Base-by-base conservation (phyloP, 2,888 invertebrate genomes). In the Uloborus plumipes region DNA sequence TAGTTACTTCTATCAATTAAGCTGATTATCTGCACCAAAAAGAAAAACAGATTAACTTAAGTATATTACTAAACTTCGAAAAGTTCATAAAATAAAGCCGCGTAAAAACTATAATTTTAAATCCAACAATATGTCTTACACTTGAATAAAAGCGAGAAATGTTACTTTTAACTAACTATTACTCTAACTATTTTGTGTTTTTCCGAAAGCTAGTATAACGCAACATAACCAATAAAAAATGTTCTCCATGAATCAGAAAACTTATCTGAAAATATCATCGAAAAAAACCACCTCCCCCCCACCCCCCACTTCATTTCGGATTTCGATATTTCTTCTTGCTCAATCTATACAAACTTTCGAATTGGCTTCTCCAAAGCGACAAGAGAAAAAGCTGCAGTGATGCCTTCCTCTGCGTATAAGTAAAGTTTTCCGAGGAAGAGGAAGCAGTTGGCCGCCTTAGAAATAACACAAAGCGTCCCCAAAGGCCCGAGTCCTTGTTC, bases 281-380 rank as follows among this genome's bases (percentile, higher is more conserved):
- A 20, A 55, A 55, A 55, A 55, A 55, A 15, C 0, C 16, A 9
- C 18, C 55, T 7, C 55, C 0, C 16, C 20, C 18, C 55, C n/a
- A 6, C 55, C 0, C 16, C 20, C 18, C 55, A 6, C n/a, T 55
- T 55, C 55, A 55, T 55, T 55, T 55, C 55, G 55, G 55, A 18
- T 55, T 55, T 55, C 55, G 55, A 55, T 55, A 55, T 55, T 55
- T 55, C 55, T 55, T 55, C 20, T 20, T 55, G n/a, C 15, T 20
- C 55, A 20, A 55, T 55, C 55, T 20, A 55, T 55, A 55, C 55
- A 55, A 55, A 55, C n/a, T 55, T 55, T 20, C 55, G 55, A 55
- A 55, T 55, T 55, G 18, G 55, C 55, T 55, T n/a, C 55, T 55
- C 20, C 55, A 55, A 55, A 55, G 9, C 55, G 18, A 16, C 55